phyloP scores from a whole-genome alignment of 2,888 invertebrate genomes.

The Ectemnius continuus region DNA sequence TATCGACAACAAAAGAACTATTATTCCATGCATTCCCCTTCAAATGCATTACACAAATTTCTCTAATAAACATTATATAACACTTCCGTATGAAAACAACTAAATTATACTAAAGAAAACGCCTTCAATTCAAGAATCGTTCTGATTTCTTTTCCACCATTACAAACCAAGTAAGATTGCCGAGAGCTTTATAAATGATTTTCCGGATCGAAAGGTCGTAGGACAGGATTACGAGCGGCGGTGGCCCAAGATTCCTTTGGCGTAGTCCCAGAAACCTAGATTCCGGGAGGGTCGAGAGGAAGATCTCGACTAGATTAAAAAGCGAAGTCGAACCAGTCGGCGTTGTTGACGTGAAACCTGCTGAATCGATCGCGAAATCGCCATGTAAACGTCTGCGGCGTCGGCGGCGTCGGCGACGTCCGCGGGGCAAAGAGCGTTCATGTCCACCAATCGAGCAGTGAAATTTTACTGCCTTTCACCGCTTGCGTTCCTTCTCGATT shows the following conservation, averaged over 20 bases:
- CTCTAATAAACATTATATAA: too few relatives aligned
- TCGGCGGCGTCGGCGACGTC: too few relatives aligned
- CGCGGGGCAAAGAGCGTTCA: constrained; percentile 24
- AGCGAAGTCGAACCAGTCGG: constrained; percentile 65
- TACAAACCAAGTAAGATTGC: too few relatives aligned
- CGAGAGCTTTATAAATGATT: too few relatives aligned
- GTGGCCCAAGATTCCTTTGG: constrained; percentile 35
- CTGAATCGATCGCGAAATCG: constrained; percentile 51
- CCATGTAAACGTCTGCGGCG: constrained; percentile 37
- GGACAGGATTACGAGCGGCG: constrained; percentile 23
- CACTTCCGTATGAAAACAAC: too few relatives aligned
- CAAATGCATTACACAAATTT: too few relatives aligned
- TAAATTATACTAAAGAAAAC: too few relatives aligned
- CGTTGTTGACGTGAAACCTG: constrained; percentile 57
- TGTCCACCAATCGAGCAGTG: constrained; percentile 58
- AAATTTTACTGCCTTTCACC: constrained; percentile 70
- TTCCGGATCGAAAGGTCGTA: too few relatives aligned
- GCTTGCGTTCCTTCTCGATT: constrained; percentile 60
- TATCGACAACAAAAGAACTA: too few relatives aligned
- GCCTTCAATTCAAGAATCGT: too few relatives aligned
- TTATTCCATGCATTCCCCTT: too few relatives aligned
- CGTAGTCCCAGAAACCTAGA: constrained; percentile 68
- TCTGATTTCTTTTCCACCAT: too few relatives aligned
- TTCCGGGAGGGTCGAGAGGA: constrained; percentile 39
- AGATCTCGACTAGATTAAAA: constrained; percentile 62